Base-by-base conservation (phyloP, 2,113 vertebrate species). In the Pluvialis apricaria region DNA sequence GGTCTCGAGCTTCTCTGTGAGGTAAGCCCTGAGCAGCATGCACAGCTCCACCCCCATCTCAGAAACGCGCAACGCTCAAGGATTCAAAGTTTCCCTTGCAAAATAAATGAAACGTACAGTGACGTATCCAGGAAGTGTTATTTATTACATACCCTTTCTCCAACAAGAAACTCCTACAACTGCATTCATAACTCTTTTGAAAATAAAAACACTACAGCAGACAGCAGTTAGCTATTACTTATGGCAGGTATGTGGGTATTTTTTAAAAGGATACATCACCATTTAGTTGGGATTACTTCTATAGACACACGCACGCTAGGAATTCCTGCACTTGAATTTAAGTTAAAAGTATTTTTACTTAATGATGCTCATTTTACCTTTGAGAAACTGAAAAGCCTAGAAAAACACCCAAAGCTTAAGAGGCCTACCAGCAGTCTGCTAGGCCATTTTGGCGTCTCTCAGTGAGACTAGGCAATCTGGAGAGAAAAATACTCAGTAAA, bases 391-490 rank as follows among this genome's bases (percentile, higher is more conserved):
- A 51, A 44, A 90, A 85, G 32, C 47, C 65, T 61, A 47, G 54
- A 49, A 29, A 73, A 55, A 55, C 26, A 80, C n/a, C 17, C 25
- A 38, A 57, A 58, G 25, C n/a, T 47, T 15, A 62, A 29, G 26
- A 36, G 44, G 6, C 58, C 71, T 38, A n/a, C 31, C 16, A n/a
- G 51, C 25, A 66, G 25, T 10, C 36, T 61, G 66, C 40, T 24
- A n/a, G 29, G 52, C 58, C 11, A 16, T 15, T 57, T 5, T 17
- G 22, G 47, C 36, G 15, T n/a, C 47, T 54, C 32, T 38, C 15
- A 34, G n/a, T 0, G 11, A 61, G 45, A 60, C n/a, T 28, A 49
- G 0, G 1, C 32, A 55, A 49, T 17, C 26, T 61, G 34, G 9
- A 32, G 2, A 54, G 58, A 72, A 78, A 78, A 79, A 66, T 6